phyloP scores from a whole-genome alignment of 2,888 invertebrate genomes.

The Plusia festucae region DNA sequence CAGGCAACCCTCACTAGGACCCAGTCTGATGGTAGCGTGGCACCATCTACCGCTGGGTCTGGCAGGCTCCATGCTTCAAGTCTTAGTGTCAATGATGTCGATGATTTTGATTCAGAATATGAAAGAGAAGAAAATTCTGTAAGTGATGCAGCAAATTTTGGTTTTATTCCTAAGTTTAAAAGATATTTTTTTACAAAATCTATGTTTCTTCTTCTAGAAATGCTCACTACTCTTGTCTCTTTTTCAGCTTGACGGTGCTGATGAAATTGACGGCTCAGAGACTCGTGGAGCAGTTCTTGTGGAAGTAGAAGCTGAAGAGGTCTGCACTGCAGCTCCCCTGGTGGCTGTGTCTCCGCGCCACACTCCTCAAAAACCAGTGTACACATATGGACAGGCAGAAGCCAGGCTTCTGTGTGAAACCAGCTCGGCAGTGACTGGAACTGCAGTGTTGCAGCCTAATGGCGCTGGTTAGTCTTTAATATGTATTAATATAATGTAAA shows the following conservation, averaged over 20 bases:
- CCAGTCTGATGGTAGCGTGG: conserved; percentile 94
- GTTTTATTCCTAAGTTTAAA: too few relatives aligned
- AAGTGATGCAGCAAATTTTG: conserved; percentile 46
- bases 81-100: conserved; percentile 92
- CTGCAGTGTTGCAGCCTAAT: conserved; percentile 82
- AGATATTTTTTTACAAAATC: too few relatives aligned
- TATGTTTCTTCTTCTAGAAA: too few relatives aligned
- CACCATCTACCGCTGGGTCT: conserved; percentile 87
- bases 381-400: conserved; percentile 91
- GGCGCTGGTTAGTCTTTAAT: conserved; percentile 70
- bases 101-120: conserved; percentile 89
- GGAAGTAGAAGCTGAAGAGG: conserved; percentile 94
- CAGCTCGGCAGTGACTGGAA: conserved; percentile 82
- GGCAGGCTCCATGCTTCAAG: conserved; percentile 92
- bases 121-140: conserved; percentile 84
- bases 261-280: conserved; percentile 78
- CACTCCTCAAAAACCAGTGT: conserved; percentile 92
- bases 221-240: not conserved
- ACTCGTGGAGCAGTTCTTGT: conserved; percentile 94
- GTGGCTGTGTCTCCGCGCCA: conserved; percentile 90
- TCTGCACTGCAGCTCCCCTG: conserved; percentile 93
- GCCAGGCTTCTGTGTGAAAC: conserved; percentile 86
- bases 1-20: conserved; percentile 90
- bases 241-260: conserved; percentile 73
- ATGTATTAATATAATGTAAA: not conserved